Percentiles rank a stretch among this genome's conserved stretches.
phyloP scores from a whole-genome alignment of 2,888 invertebrate genomes.

The Apotomis capreana region DNA sequence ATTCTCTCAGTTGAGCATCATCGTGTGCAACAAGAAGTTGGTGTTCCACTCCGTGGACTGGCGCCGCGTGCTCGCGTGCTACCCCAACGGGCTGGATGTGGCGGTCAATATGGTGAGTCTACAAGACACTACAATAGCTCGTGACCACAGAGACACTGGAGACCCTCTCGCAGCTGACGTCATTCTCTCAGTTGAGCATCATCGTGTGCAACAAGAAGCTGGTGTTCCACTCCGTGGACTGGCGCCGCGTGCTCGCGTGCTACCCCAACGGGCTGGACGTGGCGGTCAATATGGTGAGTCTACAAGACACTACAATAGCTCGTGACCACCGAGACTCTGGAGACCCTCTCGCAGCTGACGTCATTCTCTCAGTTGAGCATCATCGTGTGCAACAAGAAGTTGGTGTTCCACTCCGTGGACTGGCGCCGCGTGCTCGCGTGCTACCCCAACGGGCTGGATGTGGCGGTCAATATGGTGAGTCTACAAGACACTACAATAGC shows the following conservation, averaged over 20 bases:
- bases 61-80: constrained; percentile 51
- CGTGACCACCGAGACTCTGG: no score
- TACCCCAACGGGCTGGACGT: constrained; percentile 56
- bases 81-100: constrained; percentile 54
- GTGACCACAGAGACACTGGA: constrained; percentile 58
- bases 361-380: no score
- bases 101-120: constrained; percentile 62
- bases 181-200: constrained; percentile 58
- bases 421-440: no score
- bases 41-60: constrained; percentile 56
- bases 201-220: constrained; percentile 55
- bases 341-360: no score
- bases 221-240: constrained; percentile 53
- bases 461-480: no score
- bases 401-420: no score
- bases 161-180: constrained; percentile 57
- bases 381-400: no score
- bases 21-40: constrained; percentile 53
- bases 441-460: no score
- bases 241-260: constrained; percentile 53
- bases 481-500: no score
- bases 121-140: constrained; percentile 29
- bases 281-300: constrained; percentile 62
- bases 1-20: constrained; percentile 59
- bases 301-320: neutral